These are phyloP conservation scores for Percopsis transmontana DNA, from an alignment of 2,113 vertebrate genomes.

Conservation along the genomic window DNA sequence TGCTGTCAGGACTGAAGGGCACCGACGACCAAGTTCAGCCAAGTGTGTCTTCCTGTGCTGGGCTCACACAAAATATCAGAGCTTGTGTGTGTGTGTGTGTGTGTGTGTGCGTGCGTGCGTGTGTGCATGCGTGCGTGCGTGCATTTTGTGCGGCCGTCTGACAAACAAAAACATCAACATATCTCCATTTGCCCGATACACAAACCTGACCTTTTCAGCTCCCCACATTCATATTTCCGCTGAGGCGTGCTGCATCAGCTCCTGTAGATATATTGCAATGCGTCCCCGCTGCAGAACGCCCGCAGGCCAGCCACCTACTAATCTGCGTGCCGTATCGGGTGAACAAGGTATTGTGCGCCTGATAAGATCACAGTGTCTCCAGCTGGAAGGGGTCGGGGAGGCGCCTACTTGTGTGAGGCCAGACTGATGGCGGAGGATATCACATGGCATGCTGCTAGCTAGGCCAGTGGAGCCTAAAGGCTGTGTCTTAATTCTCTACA, in stretches of 20 bases:
- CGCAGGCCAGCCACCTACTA: constrained; percentile 42
- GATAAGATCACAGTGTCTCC: constrained; percentile 58
- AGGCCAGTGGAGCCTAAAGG: constrained; percentile 33
- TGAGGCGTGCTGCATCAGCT: constrained; percentile 13
- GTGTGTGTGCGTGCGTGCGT: constrained; percentile 9
- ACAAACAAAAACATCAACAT: constrained; percentile 6
- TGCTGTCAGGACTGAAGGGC: constrained; percentile 64
- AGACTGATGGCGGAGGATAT: constrained; percentile 53
- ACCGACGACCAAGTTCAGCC: constrained; percentile 51
- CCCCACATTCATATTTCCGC: constrained; percentile 19
- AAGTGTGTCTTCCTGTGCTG: constrained; percentile 42
- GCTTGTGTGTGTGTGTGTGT: neutral
- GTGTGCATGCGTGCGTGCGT: neutral
- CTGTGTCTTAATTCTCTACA: constrained; percentile 26
- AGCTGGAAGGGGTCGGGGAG: constrained; percentile 51
- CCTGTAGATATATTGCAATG: constrained; percentile 25
- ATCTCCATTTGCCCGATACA: constrained; percentile 16
- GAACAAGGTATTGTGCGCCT: constrained; percentile 45
- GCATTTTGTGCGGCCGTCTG: constrained; percentile 21
- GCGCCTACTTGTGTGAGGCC: constrained; percentile 49
- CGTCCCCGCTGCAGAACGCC: constrained; percentile 27
- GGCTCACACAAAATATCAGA: constrained; percentile 21
- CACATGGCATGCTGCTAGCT: constrained; percentile 40
- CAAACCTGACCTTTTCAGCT: constrained; percentile 27
- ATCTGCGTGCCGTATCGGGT: constrained; percentile 54